These are phyloP conservation scores for Actinemys pallida DNA, from an alignment of 2,113 vertebrate genomes.

Conservation along the genomic window DNA sequence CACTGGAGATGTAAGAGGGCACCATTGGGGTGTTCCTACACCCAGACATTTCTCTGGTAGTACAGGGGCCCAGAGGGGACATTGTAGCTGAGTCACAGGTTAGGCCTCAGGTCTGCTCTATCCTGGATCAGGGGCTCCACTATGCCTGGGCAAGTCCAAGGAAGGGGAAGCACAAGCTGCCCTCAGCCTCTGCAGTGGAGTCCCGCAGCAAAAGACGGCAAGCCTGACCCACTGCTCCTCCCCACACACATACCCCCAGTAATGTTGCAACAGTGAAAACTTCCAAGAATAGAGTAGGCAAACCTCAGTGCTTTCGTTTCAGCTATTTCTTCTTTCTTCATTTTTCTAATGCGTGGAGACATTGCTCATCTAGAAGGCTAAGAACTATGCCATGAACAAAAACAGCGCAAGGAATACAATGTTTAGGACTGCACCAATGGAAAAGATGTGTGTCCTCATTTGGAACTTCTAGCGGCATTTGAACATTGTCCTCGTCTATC, in stretches of 20 bases:
- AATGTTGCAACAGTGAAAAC: neutral
- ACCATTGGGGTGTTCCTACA: neutral
- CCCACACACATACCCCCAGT: neutral
- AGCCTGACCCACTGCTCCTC: neutral
- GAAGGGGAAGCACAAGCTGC: neutral
- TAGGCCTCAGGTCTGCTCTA: neutral
- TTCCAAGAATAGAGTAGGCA: neutral
- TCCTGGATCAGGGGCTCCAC: neutral
- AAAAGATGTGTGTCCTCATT: neutral
- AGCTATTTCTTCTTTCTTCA: neutral
- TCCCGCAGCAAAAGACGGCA: neutral
- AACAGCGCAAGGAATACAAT: slow-evolving; percentile 10
- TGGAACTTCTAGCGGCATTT: neutral
- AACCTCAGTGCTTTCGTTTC: neutral
- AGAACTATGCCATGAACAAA: neutral
- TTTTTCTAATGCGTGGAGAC: neutral
- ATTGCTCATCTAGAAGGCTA: neutral
- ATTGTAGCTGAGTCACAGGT: neutral
- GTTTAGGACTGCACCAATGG: neutral
- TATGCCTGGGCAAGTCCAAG: neutral
- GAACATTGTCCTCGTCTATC: neutral
- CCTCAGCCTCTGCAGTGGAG: neutral
- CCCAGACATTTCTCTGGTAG: neutral
- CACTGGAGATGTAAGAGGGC: neutral
- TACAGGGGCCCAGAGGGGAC: neutral